Evolutionary conservation across 2,113 vertebrate genomes (phyloP).

Genomic region (Passer domesticus): DNA sequence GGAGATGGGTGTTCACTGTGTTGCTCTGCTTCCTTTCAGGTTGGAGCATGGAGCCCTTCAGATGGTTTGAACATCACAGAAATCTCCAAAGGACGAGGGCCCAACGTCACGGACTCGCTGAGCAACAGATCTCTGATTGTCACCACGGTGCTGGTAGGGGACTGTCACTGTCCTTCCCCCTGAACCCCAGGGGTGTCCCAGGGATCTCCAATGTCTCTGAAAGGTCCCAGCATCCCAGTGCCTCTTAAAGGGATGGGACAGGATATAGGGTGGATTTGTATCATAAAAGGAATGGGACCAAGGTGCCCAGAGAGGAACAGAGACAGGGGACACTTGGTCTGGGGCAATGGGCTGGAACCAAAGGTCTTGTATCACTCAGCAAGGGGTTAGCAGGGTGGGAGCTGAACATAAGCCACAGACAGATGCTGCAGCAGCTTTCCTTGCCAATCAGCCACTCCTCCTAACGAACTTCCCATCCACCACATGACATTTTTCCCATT

Average conservation of each 20-base stretch:
- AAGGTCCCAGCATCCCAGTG: background rate
- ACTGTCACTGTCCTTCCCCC: background rate
- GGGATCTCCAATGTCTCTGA: fast-evolving
- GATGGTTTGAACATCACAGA: slow-evolving; percentile 97
- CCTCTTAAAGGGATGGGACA: background rate
- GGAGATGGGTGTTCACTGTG: background rate
- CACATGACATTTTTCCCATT: background rate
- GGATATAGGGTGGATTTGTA: background rate
- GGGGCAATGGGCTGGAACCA: background rate
- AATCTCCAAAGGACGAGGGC: slow-evolving; percentile 87
- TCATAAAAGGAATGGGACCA: background rate
- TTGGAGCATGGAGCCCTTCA: slow-evolving; percentile 92
- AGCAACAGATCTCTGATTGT: slow-evolving; percentile 95
- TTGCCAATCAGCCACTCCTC: background rate
- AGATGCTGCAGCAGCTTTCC: background rate
- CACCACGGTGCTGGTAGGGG: slow-evolving; percentile 95
- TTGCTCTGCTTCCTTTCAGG: slow-evolving; percentile 68
- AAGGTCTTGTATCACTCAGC: background rate
- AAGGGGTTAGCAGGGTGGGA: background rate
- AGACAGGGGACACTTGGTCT: background rate
- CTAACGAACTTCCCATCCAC: background rate
- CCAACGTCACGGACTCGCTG: slow-evolving; percentile 96
- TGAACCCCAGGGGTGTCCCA: fast-evolving
- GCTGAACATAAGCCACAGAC: background rate
- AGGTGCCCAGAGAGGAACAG: background rate